These are phyloP conservation scores for Drosophila percnosoma DNA, from an alignment of 2,888 invertebrate genomes.

Conservation along the genomic window DNA sequence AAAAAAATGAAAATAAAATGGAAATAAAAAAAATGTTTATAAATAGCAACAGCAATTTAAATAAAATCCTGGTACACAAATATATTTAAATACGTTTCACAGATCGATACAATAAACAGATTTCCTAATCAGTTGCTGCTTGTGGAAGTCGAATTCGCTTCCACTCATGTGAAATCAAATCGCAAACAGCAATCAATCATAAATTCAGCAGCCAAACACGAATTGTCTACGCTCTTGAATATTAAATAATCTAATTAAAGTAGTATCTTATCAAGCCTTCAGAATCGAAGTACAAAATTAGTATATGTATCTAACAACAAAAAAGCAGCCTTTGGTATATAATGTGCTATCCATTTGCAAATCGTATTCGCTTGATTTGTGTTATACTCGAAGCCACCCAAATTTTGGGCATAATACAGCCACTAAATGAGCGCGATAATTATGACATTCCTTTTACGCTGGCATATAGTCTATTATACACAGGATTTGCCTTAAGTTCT, in stretches of 20 bases:
- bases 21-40: background rate
- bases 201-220: background rate
- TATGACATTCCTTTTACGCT: conserved; percentile 5
- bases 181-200: conserved; percentile 34
- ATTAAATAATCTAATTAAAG: conserved; percentile 19
- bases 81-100: background rate
- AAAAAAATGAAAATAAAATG: too few species aligned
- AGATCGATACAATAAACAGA: background rate
- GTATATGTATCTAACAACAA: background rate
- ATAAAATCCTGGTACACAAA: background rate
- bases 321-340: background rate
- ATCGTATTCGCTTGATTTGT: conserved; percentile 18
- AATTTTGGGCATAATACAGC: conserved; percentile 30
- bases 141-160: background rate
- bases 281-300: conserved; percentile 6
- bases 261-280: conserved; percentile 21
- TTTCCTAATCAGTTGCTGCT: background rate
- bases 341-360: background rate
- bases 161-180: background rate
- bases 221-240: background rate
- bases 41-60: background rate
- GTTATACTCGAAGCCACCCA: conserved; percentile 34
- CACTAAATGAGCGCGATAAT: conserved; percentile 1
- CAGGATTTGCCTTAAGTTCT: conserved; percentile 31
- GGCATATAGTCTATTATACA: conserved; percentile 32